A percentile compares a stretch with the other conserved stretches of the same genome.
Evolutionary conservation across 2,797 vertebrate genomes (phyloP).

Genomic region (Sarcoramphus papa): DNA sequence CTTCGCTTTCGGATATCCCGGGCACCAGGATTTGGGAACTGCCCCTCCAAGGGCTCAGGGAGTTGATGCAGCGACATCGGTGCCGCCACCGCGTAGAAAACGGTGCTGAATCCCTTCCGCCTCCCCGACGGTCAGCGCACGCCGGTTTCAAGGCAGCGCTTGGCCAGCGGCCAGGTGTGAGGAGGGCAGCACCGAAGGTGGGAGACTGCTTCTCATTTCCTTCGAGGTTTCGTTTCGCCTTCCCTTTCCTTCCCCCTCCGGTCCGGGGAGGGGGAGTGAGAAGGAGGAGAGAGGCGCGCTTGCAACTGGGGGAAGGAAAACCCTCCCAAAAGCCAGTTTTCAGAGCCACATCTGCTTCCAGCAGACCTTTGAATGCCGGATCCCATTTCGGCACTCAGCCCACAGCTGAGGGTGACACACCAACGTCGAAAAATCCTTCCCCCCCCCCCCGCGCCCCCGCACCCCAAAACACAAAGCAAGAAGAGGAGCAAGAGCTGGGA

Average conservation of each 20-base stretch:
- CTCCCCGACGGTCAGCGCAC: accelerated
- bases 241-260: background rate
- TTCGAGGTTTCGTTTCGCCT: background rate
- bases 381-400: background rate
- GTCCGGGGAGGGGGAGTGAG: background rate
- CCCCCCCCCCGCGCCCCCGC: no score
- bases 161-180: background rate
- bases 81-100: accelerated
- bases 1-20: accelerated
- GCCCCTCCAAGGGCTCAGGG: background rate
- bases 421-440: background rate
- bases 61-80: accelerated
- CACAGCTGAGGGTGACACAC: background rate
- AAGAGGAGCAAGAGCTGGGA: background rate
- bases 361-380: background rate
- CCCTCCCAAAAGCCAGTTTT: background rate
- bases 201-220: background rate
- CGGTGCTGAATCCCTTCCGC: accelerated
- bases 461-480: background rate
- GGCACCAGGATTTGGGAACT: background rate
- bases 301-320: background rate
- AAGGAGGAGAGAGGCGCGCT: background rate
- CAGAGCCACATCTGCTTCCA: background rate
- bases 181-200: background rate
- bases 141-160: background rate